These are phyloP conservation scores for Sebastes wilsoni DNA, from an alignment of 2,797 vertebrate genomes.

Conservation along the genomic window DNA sequence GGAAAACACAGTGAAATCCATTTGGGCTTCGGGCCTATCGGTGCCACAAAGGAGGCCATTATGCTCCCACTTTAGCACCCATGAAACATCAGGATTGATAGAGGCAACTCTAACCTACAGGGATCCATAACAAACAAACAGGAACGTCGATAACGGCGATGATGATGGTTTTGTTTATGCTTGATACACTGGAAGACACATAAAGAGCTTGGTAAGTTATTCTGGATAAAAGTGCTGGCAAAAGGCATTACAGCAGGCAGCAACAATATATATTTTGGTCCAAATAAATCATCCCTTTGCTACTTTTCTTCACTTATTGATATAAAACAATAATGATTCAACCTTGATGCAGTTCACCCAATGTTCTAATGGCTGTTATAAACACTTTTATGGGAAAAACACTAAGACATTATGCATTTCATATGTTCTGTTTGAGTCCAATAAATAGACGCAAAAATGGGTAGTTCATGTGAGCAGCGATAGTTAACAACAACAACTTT, in stretches of 20 bases:
- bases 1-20: slow-evolving; percentile 53
- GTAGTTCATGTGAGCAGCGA: not conserved
- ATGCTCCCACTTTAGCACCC: slow-evolving; percentile 48
- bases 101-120: slow-evolving; percentile 3
- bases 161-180: not conserved
- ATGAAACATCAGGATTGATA: slow-evolving; percentile 29
- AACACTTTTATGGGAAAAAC: not conserved
- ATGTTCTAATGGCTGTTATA: not conserved
- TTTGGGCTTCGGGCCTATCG: slow-evolving; percentile 63
- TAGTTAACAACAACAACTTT: too few species aligned
- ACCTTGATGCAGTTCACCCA: not conserved
- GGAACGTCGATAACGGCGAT: not conserved
- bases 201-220: not conserved
- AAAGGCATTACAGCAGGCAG: not conserved
- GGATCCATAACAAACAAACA: slow-evolving; percentile 23
- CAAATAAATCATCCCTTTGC: not conserved
- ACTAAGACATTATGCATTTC: not conserved
- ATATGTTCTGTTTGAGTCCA: not conserved
- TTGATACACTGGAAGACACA: not conserved
- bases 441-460: not conserved
- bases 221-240: not conserved
- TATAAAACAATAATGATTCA: not conserved
- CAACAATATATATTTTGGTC: not conserved
- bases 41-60: slow-evolving; percentile 62
- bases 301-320: not conserved